A percentile compares a stretch with the other conserved stretches of the same genome.
These are phyloP conservation scores for Parnassius glacialis DNA, from an alignment of 2,888 invertebrate species.

Conservation along the genomic window DNA sequence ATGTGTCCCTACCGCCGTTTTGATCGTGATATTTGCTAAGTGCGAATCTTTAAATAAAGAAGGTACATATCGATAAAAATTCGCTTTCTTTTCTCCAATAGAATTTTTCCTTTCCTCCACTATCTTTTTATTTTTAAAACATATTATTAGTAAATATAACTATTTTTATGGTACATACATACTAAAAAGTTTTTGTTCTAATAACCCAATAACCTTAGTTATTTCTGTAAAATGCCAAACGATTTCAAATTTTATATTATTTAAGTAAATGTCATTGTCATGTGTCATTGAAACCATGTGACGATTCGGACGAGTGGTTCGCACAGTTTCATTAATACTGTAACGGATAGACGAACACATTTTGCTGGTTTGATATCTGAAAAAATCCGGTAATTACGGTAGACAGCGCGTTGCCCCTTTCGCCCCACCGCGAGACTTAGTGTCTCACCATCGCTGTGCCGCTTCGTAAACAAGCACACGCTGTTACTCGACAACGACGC, in stretches of 20 bases:
- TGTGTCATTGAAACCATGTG: conserved; percentile 16
- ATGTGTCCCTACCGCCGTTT: conserved; percentile 37
- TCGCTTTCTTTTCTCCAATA: no score
- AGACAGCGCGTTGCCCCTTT: conserved; percentile 60
- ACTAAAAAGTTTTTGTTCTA: conserved; percentile 19
- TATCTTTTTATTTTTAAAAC: no score
- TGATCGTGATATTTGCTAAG: no score
- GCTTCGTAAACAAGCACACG: conserved; percentile 25
- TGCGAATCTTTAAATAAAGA: no score
- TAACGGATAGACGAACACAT: conserved; percentile 42
- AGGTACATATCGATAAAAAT: no score
- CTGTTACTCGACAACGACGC: conserved; percentile 34
- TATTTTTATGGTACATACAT: no score
- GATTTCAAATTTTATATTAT: conserved; percentile 10
- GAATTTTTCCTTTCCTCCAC: no score
- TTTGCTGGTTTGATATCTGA: conserved; percentile 32
- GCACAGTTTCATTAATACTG: conserved; percentile 33
- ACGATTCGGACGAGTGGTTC: conserved; percentile 8
- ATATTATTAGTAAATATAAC: no score
- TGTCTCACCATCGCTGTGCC: conserved; percentile 13
- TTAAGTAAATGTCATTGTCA: conserved; percentile 18
- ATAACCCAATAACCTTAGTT: not conserved
- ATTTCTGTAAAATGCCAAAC: conserved; percentile 12
- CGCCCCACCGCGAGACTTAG: conserved; percentile 38
- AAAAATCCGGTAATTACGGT: conserved; percentile 35